Evolutionary conservation across 2,888 invertebrate genomes (phyloP).

Genomic region (Hirtodrosophila histrioides): DNA sequence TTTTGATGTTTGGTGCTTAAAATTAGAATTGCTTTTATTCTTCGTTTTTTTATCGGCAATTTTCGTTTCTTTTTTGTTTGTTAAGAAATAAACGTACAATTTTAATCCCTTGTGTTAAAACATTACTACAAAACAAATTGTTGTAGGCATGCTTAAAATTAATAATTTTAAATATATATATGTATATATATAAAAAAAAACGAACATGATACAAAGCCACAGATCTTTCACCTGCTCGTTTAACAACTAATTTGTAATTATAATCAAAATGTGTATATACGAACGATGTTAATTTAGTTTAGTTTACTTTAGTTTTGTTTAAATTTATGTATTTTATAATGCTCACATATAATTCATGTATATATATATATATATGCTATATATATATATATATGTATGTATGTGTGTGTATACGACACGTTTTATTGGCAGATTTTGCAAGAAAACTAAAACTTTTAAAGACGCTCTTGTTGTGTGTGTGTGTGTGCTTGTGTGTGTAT

Average conservation of each 20-base stretch:
- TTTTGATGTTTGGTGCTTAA: constrained; percentile 48
- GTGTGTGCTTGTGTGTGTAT: constrained; percentile 17
- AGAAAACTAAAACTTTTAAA: constrained; percentile 27
- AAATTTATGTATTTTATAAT: constrained; percentile 66
- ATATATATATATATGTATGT: constrained; percentile 1
- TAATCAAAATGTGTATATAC: constrained; percentile 21
- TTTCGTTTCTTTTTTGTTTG: constrained; percentile 21
- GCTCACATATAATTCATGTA: constrained; percentile 48
- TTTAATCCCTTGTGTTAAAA: constrained; percentile 81
- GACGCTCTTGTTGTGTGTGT: constrained; percentile 21
- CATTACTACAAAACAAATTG: constrained; percentile 50
- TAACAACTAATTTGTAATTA: constrained; percentile 66
- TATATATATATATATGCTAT: background rate
- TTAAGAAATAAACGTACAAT: constrained; percentile 70
- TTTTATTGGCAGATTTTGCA: constrained; percentile 51
- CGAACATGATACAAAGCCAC: constrained; percentile 12
- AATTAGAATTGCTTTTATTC: constrained; percentile 27
- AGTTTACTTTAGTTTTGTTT: constrained; percentile 25
- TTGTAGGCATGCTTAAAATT: constrained; percentile 42
- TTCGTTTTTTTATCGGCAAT: constrained; percentile 8
- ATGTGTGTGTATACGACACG: constrained; percentile 34
- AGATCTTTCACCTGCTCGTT: constrained; percentile 12
- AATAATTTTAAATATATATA: constrained; percentile 15
- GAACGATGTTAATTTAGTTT: constrained; percentile 7
- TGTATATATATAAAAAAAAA: constrained; percentile 7